Conservation (phyloP, 2,797 vertebrate species). For the Pseudochaenichthys georgianus region DNA sequence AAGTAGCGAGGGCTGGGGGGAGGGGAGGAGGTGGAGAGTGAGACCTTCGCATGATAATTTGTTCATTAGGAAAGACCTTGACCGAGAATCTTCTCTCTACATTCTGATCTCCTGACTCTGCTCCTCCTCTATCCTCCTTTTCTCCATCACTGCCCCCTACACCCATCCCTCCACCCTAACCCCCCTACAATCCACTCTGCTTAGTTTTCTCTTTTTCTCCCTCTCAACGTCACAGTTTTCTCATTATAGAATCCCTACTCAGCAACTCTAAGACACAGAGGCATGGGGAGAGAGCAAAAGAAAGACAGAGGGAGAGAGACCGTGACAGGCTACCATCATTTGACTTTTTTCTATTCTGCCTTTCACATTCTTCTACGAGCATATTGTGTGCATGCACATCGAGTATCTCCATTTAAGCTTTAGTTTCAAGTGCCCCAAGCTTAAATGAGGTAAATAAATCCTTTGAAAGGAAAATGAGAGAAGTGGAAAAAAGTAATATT, state of each 20-base stretch:
- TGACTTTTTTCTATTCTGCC: slow-evolving; percentile 52
- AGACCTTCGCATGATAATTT: slow-evolving; percentile 79
- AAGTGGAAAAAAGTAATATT: slow-evolving; percentile 12
- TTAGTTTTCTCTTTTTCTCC: slow-evolving; percentile 75
- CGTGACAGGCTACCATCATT: slow-evolving; percentile 52
- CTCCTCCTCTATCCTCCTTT: slow-evolving; percentile 46
- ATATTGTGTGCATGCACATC: slow-evolving; percentile 40
- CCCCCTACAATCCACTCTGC: slow-evolving; percentile 58
- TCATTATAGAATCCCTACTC: slow-evolving; percentile 81
- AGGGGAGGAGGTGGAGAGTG: slow-evolving; percentile 29
- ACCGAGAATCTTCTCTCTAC: slow-evolving; percentile 69
- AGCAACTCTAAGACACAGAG: slow-evolving; percentile 69
- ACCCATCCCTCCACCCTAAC: not conserved
- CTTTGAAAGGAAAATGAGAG: slow-evolving; percentile 54
- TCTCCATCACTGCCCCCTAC: slow-evolving; percentile 28
- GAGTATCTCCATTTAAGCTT: slow-evolving; percentile 37
- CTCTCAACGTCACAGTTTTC: slow-evolving; percentile 69
- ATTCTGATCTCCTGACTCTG: slow-evolving; percentile 71
- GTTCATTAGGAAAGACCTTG: slow-evolving; percentile 83
- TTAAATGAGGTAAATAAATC: slow-evolving; percentile 68
- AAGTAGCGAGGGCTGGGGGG: slow-evolving; percentile 24
- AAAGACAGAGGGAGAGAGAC: slow-evolving; percentile 29
- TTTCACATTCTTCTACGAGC: slow-evolving; percentile 51
- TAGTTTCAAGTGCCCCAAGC: slow-evolving; percentile 47
- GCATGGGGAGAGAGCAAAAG: slow-evolving; percentile 15